Evolutionary conservation across 1,140 invertebrate species (phyloP).

Genomic region (Atta cephalotes): DNA sequence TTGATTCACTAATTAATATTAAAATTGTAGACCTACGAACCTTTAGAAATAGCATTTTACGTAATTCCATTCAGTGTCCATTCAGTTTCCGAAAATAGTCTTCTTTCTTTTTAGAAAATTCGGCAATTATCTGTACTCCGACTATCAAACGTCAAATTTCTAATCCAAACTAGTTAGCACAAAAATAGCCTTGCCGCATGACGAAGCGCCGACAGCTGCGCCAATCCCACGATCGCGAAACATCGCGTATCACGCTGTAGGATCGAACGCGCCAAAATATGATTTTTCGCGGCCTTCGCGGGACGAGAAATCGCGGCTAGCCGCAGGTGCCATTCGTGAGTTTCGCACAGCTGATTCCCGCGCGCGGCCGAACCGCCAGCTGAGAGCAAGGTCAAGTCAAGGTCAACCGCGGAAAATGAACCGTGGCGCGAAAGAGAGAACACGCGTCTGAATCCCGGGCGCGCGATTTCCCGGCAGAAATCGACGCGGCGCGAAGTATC

Average conservation of each 20-base stretch:
- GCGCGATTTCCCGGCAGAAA: constrained; percentile 52
- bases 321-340: constrained; percentile 35
- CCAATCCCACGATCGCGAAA: constrained; percentile 30
- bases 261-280: constrained; percentile 13
- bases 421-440: constrained; percentile 31
- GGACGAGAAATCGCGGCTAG: constrained; percentile 21
- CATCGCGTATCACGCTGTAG: neutral
- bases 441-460: constrained; percentile 1
- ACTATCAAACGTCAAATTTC: constrained; percentile 24
- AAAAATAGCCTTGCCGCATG: constrained; percentile 34
- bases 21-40: neutral
- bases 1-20: no score
- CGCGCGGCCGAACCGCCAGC: constrained; percentile 30
- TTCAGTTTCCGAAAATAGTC: constrained; percentile 17
- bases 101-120: neutral
- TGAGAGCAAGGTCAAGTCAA: constrained; percentile 45
- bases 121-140: neutral
- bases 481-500: constrained; percentile 57
- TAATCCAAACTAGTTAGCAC: constrained; percentile 26
- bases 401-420: constrained; percentile 33
- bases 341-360: constrained; percentile 50
- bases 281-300: constrained; percentile 46
- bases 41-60: neutral
- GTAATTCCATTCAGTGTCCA: neutral
- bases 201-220: constrained; percentile 21